Conservation (phyloP, 2,797 vertebrate genomes). For the Melanotaenia nigrans region DNA sequence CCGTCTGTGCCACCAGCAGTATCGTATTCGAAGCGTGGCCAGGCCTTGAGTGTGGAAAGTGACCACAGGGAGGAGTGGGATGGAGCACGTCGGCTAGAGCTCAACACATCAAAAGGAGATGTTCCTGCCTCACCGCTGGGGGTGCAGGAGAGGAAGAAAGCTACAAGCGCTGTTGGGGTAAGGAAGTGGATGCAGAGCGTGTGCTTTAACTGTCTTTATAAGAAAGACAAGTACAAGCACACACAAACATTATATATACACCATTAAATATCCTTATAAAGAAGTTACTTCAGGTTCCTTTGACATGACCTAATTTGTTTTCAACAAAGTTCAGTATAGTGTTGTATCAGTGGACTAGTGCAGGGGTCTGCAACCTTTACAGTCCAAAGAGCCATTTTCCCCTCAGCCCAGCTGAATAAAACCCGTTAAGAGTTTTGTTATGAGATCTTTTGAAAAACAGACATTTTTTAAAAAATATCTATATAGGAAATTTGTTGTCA, state of each 20-base stretch:
- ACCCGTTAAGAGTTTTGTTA: too few species aligned
- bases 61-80: slow-evolving; percentile 96
- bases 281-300: not conserved
- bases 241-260: not conserved
- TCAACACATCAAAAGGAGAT: slow-evolving; percentile 90
- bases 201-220: not conserved
- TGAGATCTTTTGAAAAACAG: too few species aligned
- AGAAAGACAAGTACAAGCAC: not conserved
- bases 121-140: slow-evolving; percentile 90
- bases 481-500: too few species aligned
- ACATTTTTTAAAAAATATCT: too few species aligned
- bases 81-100: slow-evolving; percentile 88
- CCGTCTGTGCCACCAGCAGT: slow-evolving; percentile 91
- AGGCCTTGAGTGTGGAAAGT: slow-evolving; percentile 90
- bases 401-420: too few species aligned
- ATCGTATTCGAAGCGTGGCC: slow-evolving; percentile 91
- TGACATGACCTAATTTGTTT: not conserved
- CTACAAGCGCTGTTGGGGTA: slow-evolving; percentile 87
- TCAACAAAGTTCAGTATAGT: not conserved
- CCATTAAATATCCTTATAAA: not conserved
- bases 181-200: slow-evolving; percentile 57
- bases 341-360: not conserved
- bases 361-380: too few species aligned
- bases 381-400: too few species aligned
- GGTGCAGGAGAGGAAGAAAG: slow-evolving; percentile 92